Percentiles rank a stretch among this genome's conserved stretches.
These are phyloP conservation scores for Yponomeuta plumbellus DNA, from an alignment of 2,888 invertebrate species.

Conservation along the genomic window DNA sequence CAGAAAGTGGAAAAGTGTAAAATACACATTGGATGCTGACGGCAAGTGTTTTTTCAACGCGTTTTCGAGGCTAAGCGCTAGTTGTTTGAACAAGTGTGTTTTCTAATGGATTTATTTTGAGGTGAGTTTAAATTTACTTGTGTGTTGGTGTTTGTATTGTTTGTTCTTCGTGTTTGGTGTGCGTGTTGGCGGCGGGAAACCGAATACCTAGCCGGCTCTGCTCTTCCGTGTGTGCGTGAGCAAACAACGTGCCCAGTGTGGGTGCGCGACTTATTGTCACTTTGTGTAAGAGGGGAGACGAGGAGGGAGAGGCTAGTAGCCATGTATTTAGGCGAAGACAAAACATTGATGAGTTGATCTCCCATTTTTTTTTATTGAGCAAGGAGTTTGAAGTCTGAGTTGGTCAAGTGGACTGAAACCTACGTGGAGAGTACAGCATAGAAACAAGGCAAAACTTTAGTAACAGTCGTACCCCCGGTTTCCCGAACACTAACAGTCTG, in stretches of 20 bases:
- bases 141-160: slow-evolving; percentile 75
- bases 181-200: slow-evolving; percentile 73
- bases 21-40: slow-evolving; percentile 34
- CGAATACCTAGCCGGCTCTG: slow-evolving; percentile 70
- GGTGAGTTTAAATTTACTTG: slow-evolving; percentile 77
- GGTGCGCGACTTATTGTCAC: slow-evolving; percentile 71
- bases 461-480: too few species aligned
- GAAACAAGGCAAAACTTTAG: too few species aligned
- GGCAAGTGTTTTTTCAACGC: slow-evolving; percentile 72
- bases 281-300: slow-evolving; percentile 66
- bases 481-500: too few species aligned
- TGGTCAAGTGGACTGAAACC: too few species aligned
- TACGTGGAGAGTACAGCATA: too few species aligned
- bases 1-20: slow-evolving; percentile 46
- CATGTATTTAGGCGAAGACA: slow-evolving; percentile 74
- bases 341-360: slow-evolving; percentile 69
- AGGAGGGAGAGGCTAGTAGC: slow-evolving; percentile 70
- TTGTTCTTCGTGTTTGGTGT: slow-evolving; percentile 71
- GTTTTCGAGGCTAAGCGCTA: slow-evolving; percentile 76
- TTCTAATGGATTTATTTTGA: slow-evolving; percentile 78
- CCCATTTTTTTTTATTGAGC: slow-evolving; percentile 43
- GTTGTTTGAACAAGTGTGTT: slow-evolving; percentile 77
- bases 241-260: slow-evolving; percentile 33
- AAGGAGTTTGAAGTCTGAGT: too few species aligned
- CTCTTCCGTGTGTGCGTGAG: slow-evolving; percentile 30